Conservation (phyloP, 2,113 vertebrate genomes). For the Oryctolagus cuniculus region mOryCun1.1 NC_091436.1:96600001-96600500, state of each 20-base stretch:
- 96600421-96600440: conserved; percentile 36
- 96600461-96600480: not conserved
- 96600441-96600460: conserved; percentile 4
- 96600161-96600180: not conserved
- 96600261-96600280: conserved; percentile 24
- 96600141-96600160: not conserved
- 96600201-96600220: not conserved
- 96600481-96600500: not conserved
- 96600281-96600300: not conserved
- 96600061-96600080: conserved; percentile 19
- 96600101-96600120: not conserved
- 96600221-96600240: not conserved
- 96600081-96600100: conserved; percentile 3
- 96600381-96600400: conserved; percentile 26
- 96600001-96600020: conserved; percentile 36
- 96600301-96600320: conserved; percentile 5
- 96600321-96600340: conserved; percentile 52
- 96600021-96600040: conserved; percentile 40
- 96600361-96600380: conserved; percentile 54
- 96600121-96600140: not conserved
- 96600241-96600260: not conserved
- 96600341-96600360: conserved; percentile 23
- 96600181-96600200: not conserved
- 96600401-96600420: conserved; percentile 60
- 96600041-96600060: conserved; percentile 12